These are phyloP conservation scores for Chymomyza costata DNA, from an alignment of 1,140 invertebrate species.

Conservation along the genomic window DNA sequence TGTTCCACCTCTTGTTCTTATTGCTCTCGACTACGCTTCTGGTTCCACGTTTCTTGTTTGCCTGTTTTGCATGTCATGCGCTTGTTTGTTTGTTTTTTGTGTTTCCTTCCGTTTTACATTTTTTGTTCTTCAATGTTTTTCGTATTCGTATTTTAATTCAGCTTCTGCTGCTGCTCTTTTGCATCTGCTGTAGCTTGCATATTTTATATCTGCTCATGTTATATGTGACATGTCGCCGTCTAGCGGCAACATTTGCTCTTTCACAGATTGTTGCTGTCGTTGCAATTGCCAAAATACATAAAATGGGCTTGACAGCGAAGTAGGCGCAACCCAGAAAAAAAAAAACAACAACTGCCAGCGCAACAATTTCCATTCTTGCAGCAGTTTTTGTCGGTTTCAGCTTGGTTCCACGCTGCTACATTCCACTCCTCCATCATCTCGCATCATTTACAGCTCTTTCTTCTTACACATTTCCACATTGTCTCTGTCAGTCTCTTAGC, in stretches of 20 bases:
- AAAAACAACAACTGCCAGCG: neutral
- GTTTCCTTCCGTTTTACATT: conserved; percentile 69
- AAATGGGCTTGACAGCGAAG: conserved; percentile 19
- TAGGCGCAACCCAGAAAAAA: conserved; percentile 1
- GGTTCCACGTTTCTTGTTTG: conserved; percentile 36
- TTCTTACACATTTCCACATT: too few relatives aligned
- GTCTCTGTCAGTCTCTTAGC: neutral
- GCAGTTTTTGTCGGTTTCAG: too few relatives aligned
- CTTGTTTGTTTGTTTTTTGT: conserved; percentile 65
- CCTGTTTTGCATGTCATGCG: conserved; percentile 67
- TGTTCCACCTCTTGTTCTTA: conserved; percentile 6
- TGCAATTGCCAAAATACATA: neutral
- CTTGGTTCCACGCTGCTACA: too few relatives aligned
- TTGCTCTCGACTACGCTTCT: conserved; percentile 7
- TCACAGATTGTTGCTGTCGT: conserved; percentile 26
- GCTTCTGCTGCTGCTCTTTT: conserved; percentile 32
- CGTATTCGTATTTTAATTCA: conserved; percentile 10
- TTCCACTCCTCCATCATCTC: too few relatives aligned
- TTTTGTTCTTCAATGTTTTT: conserved; percentile 36
- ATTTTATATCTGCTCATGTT: conserved; percentile 33
- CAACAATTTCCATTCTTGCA: conserved; percentile 12
- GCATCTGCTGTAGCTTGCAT: conserved; percentile 27
- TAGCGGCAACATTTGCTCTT: too few relatives aligned
- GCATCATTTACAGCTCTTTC: conserved; percentile 1
- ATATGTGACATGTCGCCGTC: conserved; percentile 45